Percentiles rank a stretch among this genome's conserved stretches.
Evolutionary conservation across 2,797 vertebrate species (phyloP).

Genomic region (Melanotaenia parkinsoni): DNA sequence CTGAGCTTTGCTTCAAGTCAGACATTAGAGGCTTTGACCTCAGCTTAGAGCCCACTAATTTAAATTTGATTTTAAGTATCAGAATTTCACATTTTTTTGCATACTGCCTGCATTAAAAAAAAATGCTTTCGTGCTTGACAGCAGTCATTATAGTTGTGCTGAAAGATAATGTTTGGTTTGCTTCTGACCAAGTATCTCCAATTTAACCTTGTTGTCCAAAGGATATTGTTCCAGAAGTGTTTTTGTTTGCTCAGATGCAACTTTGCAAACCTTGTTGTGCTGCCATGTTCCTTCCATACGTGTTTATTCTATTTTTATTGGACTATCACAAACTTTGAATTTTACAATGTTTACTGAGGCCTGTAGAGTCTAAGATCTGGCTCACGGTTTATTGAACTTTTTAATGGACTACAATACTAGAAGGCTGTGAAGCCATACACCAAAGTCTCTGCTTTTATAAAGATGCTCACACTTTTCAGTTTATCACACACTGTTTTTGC

Average conservation of each 20-base stretch:
- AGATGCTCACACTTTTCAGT: no score
- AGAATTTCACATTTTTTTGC: neutral
- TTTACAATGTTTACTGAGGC: neutral
- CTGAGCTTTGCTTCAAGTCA: constrained; percentile 19
- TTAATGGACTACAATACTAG: no score
- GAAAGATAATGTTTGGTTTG: neutral
- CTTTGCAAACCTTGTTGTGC: neutral
- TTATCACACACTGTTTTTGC: neutral
- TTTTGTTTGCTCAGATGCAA: neutral
- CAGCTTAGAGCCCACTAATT: neutral
- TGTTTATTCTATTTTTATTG: neutral
- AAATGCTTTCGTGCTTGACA: neutral
- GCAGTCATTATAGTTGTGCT: neutral
- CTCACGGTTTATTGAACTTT: no score
- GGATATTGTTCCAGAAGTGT: neutral
- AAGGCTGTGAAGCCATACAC: no score
- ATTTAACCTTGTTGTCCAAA: neutral
- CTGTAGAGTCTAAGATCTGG: neutral
- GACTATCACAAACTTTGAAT: neutral
- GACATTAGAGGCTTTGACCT: constrained; percentile 36
- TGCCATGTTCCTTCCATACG: neutral
- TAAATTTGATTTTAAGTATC: neutral
- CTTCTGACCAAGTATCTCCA: neutral
- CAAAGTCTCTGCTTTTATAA: no score
- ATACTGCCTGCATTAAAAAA: neutral